These are phyloP conservation scores for Acromyrmex heyeri DNA, from an alignment of 1,140 invertebrate genomes.

Conservation along the genomic window DNA sequence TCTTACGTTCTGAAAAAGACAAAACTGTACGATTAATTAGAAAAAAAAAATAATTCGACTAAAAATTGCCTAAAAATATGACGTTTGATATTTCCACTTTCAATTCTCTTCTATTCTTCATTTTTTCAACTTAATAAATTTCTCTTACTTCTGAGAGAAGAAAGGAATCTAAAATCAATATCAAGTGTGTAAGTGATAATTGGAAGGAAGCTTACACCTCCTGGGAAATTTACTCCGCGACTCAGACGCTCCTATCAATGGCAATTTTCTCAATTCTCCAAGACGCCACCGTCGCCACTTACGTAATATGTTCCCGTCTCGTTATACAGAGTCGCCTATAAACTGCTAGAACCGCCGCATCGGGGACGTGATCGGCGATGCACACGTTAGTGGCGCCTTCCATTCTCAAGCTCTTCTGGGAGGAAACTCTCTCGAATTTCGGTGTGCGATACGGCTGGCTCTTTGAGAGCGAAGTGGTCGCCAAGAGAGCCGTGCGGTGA, in stretches of 20 bases:
- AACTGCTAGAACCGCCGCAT: slow-evolving; percentile 18
- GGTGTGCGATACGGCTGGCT: slow-evolving; percentile 42
- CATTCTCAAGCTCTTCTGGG: slow-evolving; percentile 29
- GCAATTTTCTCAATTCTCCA: slow-evolving; percentile 44
- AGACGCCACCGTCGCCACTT: slow-evolving; percentile 23
- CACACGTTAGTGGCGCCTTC: slow-evolving; percentile 32
- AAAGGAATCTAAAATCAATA: slow-evolving; percentile 18
- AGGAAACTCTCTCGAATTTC: slow-evolving; percentile 47
- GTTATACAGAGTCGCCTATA: slow-evolving; percentile 32
- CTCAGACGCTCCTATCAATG: slow-evolving; percentile 38
- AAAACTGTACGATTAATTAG: no score
- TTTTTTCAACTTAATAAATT: neutral
- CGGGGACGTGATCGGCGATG: slow-evolving; percentile 21
- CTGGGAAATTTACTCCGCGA: slow-evolving; percentile 45
- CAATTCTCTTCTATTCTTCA: neutral
- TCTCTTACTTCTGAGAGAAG: slow-evolving; percentile 15
- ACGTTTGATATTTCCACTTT: neutral
- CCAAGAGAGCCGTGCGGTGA: slow-evolving; percentile 49
- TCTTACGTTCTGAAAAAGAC: no score
- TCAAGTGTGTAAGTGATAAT: slow-evolving; percentile 46
- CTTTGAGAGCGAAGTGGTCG: slow-evolving; percentile 47
- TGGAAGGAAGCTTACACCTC: slow-evolving; percentile 43
- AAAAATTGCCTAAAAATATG: neutral
- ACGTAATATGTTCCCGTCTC: slow-evolving; percentile 36
- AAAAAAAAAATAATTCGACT: neutral